A percentile compares a stretch with the other conserved stretches of the same genome.
Evolutionary conservation across 1,140 invertebrate species (phyloP).

Genomic region (Acyrthosiphon pisum): DNA sequence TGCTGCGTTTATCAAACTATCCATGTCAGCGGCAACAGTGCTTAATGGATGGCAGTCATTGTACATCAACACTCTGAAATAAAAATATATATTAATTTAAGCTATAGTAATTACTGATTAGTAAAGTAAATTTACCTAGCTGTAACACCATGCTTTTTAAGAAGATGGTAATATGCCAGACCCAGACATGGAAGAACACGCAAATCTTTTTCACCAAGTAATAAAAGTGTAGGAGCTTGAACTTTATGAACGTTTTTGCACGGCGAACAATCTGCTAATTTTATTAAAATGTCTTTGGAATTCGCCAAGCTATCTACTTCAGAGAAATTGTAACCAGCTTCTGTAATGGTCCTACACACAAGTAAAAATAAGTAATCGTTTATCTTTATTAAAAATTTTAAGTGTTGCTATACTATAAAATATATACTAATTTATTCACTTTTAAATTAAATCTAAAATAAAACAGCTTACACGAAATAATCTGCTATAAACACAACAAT

Average conservation of each 20-base stretch:
- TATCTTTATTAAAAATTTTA: background rate
- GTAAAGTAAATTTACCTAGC: constrained; percentile 66
- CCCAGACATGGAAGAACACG: constrained; percentile 81
- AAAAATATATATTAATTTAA: constrained; percentile 27
- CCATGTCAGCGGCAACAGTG: constrained; percentile 71
- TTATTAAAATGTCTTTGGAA: constrained; percentile 62
- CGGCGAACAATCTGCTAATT: constrained; percentile 74
- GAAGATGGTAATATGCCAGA: constrained; percentile 71
- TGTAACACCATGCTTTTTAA: constrained; percentile 70
- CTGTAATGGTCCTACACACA: constrained; percentile 64
- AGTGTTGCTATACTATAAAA: background rate
- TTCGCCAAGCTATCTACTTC: constrained; percentile 59
- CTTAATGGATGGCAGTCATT: constrained; percentile 76
- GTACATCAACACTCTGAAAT: constrained; percentile 73
- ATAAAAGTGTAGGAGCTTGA: constrained; percentile 78
- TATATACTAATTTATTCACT: background rate
- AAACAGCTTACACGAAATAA: too few relatives aligned
- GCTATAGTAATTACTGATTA: background rate
- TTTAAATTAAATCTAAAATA: constrained; percentile 6
- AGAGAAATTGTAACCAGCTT: constrained; percentile 66
- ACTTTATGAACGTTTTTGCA: constrained; percentile 73
- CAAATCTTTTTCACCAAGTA: constrained; percentile 82
- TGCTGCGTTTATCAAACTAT: constrained; percentile 72
- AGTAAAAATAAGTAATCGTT: background rate
- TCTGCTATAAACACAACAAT: background rate